phyloP scores from a whole-genome alignment of 1,140 invertebrate species.

The Drepana arcuata region DNA sequence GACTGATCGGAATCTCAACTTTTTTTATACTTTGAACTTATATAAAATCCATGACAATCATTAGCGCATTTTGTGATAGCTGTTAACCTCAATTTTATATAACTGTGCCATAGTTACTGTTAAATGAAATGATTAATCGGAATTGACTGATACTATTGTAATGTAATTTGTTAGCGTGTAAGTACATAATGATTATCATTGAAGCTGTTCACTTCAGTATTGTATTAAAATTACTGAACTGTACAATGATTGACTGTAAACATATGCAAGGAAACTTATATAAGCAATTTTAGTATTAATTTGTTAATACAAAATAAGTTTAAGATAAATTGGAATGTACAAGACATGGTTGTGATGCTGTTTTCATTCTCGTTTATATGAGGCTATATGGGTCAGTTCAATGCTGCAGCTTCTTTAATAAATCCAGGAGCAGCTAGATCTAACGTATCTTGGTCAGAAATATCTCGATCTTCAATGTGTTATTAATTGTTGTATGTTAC shows the following conservation, averaged over 20 bases:
- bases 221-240: no score
- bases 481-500: constrained; percentile 8
- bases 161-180: no score
- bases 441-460: no score
- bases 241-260: no score
- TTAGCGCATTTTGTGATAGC: constrained; percentile 20
- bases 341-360: constrained; percentile 25
- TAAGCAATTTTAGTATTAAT: no score
- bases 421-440: no score
- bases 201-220: no score
- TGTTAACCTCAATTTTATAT: constrained; percentile 15
- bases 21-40: constrained; percentile 11
- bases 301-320: no score
- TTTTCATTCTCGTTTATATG: constrained; percentile 15
- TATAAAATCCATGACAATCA: constrained; percentile 28
- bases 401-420: constrained; percentile 4
- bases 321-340: no score
- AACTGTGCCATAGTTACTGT: constrained; percentile 32
- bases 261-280: no score
- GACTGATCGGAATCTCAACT: constrained; percentile 51
- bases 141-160: constrained; percentile 20
- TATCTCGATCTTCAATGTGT: no score
- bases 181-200: no score
- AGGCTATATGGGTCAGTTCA: constrained; percentile 18
- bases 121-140: constrained; percentile 9